These are phyloP conservation scores for Otolemur crassicaudatus DNA, from an alignment of 2,797 vertebrate genomes.

Conservation along the genomic window DNA sequence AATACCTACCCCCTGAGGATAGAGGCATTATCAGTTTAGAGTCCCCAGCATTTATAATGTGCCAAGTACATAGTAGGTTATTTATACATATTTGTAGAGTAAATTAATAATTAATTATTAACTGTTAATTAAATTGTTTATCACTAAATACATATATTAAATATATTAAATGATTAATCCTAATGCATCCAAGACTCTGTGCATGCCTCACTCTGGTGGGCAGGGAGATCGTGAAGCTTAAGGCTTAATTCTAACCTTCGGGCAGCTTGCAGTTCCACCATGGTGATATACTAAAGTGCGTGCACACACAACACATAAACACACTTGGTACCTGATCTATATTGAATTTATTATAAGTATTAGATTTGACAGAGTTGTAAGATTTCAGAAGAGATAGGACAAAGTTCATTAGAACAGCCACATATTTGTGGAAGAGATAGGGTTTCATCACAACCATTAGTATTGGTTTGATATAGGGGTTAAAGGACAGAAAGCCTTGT, in stretches of 20 bases:
- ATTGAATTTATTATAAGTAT: neutral
- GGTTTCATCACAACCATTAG: neutral
- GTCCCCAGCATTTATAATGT: neutral
- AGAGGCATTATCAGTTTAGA: neutral
- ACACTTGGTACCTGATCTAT: no score
- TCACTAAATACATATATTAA: neutral
- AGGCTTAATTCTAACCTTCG: neutral
- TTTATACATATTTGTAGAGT: neutral
- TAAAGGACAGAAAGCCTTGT: neutral
- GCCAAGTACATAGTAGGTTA: neutral
- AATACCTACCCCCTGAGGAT: neutral
- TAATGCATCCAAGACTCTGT: neutral
- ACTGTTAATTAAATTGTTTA: neutral
- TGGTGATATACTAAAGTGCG: neutral
- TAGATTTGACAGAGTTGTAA: neutral
- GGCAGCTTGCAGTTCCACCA: neutral
- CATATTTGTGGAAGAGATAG: neutral
- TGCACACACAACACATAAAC: neutral
- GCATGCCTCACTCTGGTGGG: neutral
- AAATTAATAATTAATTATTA: neutral
- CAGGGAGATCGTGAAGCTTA: neutral
- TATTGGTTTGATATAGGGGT: neutral
- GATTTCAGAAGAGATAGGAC: neutral
- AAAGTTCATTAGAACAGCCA: neutral
- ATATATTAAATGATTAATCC: neutral